Evolutionary conservation across 2,888 invertebrate genomes (phyloP).

Genomic region (Sinopyrophorus schimmeli): DNA sequence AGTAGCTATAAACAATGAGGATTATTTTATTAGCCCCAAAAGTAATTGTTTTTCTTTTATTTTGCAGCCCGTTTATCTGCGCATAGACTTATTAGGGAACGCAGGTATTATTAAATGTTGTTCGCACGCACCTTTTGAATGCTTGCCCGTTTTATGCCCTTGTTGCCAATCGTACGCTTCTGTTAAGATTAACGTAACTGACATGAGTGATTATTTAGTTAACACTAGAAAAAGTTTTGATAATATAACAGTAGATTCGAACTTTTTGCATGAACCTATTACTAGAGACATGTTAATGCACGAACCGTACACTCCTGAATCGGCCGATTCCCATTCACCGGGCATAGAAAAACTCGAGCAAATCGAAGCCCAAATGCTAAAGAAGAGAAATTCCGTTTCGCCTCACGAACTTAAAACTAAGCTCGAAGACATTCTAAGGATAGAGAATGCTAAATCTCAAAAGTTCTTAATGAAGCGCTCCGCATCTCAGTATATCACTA

Average conservation of each 20-base stretch:
- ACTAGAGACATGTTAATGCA: conserved; percentile 56
- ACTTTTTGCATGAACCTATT: conserved; percentile 60
- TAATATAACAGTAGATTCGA: conserved; percentile 48
- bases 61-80: conserved; percentile 80
- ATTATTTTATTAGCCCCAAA: neutral
- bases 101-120: conserved; percentile 77
- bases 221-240: conserved; percentile 45
- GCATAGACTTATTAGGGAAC: conserved; percentile 69
- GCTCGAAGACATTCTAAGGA: conserved; percentile 58
- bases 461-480: conserved; percentile 42
- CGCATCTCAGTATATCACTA: conserved; percentile 41
- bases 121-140: conserved; percentile 55
- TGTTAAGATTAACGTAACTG: conserved; percentile 53
- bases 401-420: conserved; percentile 67
- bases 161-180: conserved; percentile 55
- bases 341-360: conserved; percentile 57
- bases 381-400: conserved; percentile 56
- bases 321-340: conserved; percentile 76
- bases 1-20: neutral
- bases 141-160: conserved; percentile 57
- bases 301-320: conserved; percentile 84
- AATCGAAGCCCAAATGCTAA: conserved; percentile 32
- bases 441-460: conserved; percentile 38
- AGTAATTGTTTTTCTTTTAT: conserved; percentile 16
- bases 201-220: conserved; percentile 49